Evolutionary conservation across 2,113 vertebrate genomes (phyloP).

Genomic region (Triplophysa dalaica): DNA sequence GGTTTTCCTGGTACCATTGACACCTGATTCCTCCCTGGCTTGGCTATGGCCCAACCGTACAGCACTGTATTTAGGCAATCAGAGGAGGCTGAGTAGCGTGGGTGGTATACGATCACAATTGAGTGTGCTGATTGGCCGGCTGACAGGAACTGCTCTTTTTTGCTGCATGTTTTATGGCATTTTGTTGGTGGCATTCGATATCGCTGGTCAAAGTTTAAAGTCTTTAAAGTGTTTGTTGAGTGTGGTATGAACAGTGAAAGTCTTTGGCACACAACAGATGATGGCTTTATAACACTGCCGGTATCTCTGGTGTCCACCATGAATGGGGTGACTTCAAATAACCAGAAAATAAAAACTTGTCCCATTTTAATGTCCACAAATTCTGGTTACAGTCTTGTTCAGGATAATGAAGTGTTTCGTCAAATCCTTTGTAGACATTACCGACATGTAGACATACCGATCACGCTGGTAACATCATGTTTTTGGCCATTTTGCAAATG

Average conservation of each 20-base stretch:
- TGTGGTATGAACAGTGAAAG: constrained; percentile 8
- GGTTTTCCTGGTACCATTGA: constrained; percentile 93
- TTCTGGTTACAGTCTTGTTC: not conserved
- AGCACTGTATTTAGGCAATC: constrained; percentile 95
- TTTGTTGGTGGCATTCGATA: not conserved
- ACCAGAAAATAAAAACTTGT: not conserved
- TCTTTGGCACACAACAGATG: not conserved
- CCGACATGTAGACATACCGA: not conserved
- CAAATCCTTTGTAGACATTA: constrained; percentile 5
- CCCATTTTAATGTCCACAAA: not conserved
- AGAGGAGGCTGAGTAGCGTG: constrained; percentile 85
- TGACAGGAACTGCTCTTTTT: constrained; percentile 76
- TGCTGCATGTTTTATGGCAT: constrained; percentile 53
- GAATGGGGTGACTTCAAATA: not conserved
- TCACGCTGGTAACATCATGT: not conserved
- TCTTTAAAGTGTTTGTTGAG: constrained; percentile 28
- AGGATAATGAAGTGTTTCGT: not conserved
- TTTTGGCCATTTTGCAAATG: not conserved
- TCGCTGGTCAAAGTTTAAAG: constrained; percentile 12
- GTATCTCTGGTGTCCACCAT: not conserved
- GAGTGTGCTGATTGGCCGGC: constrained; percentile 81
- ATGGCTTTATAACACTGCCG: constrained; percentile 1
- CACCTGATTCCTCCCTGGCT: constrained; percentile 90
- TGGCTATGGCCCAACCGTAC: constrained; percentile 85
- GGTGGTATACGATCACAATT: constrained; percentile 77